These are phyloP conservation scores for Pteronotus mesoamericanus DNA, from an alignment of 2,797 vertebrate genomes.

Conservation along the genomic window DNA sequence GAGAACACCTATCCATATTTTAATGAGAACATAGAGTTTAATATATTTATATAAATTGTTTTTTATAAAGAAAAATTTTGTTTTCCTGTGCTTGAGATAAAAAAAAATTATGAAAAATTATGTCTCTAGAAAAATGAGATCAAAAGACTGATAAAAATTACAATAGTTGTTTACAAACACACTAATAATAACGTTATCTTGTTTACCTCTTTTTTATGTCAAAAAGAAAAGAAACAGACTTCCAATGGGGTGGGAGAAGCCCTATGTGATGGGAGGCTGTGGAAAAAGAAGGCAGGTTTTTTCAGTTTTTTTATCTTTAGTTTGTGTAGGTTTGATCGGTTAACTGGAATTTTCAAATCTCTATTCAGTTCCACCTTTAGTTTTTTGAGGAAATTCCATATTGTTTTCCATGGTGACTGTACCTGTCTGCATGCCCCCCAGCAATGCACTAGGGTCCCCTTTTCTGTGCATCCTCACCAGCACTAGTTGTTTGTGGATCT, in stretches of 20 bases:
- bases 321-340: not conserved
- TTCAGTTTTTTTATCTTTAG: not conserved
- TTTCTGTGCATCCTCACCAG: too few relatives aligned
- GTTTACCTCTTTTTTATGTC: not conserved
- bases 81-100: not conserved
- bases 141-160: not conserved
- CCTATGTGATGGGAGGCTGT: fast-evolving
- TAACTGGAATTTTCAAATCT: not conserved
- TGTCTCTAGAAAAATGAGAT: not conserved
- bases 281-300: not conserved
- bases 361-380: not conserved
- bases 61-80: not conserved
- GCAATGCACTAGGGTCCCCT: too few relatives aligned
- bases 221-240: not conserved
- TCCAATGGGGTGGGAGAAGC: not conserved
- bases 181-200: not conserved
- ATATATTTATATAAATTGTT: not conserved
- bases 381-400: too few relatives aligned
- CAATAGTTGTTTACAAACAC: not conserved
- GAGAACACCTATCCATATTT: not conserved
- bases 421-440: too few relatives aligned
- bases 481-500: too few relatives aligned
- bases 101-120: not conserved
- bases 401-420: too few relatives aligned
- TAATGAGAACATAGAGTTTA: not conserved